These are phyloP conservation scores for Psephotus haematonotus DNA, from an alignment of 2,113 vertebrate species.

Conservation along the genomic window DNA sequence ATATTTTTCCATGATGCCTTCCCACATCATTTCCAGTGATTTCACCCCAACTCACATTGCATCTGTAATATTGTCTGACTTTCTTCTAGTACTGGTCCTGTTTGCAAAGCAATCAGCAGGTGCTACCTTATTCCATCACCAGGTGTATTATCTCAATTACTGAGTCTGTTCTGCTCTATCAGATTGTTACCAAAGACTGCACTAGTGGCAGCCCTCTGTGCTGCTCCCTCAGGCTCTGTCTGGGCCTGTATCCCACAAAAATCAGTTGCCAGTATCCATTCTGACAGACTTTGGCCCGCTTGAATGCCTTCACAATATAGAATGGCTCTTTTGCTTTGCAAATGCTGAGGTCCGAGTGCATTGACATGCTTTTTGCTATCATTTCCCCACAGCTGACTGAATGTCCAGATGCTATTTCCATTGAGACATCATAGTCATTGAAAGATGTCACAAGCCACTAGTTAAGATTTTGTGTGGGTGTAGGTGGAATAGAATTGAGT, in stretches of 20 bases:
- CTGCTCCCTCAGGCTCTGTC: background rate
- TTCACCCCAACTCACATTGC: background rate
- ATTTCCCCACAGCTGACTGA: background rate
- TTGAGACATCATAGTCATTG: background rate
- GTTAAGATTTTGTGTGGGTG: background rate
- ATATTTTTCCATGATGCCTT: background rate
- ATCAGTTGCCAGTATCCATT: background rate
- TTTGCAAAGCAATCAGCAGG: background rate
- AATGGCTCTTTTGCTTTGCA: background rate
- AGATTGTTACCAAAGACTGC: background rate
- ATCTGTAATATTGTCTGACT: background rate
- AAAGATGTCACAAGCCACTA: background rate
- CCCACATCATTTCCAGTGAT: background rate
- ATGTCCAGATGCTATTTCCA: background rate
- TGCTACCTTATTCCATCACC: background rate
- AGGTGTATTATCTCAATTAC: background rate
- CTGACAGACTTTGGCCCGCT: background rate
- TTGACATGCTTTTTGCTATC: background rate
- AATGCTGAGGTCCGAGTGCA: background rate
- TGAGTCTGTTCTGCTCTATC: background rate
- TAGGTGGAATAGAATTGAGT: background rate
- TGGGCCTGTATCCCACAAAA: background rate
- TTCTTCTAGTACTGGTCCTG: background rate
- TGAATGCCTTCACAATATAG: background rate
- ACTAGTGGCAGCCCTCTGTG: background rate